Conservation (phyloP, 2,113 vertebrate genomes). For the Lepisosteus osseus region DNA sequence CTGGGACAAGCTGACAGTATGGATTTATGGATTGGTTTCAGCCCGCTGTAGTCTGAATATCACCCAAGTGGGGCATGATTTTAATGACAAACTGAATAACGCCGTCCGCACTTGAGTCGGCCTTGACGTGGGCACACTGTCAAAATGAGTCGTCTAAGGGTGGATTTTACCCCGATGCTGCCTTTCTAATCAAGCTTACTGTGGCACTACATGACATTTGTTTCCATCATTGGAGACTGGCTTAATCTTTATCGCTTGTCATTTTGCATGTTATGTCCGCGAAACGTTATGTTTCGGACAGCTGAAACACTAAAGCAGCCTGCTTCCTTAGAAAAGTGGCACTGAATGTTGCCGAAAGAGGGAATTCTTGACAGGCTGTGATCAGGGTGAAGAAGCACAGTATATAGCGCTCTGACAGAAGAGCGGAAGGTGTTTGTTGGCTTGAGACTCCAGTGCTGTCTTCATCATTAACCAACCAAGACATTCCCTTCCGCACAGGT, state of each 20-base stretch:
- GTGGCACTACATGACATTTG: neutral
- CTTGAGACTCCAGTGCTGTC: no score
- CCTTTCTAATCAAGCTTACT: neutral
- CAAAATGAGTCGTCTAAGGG: neutral
- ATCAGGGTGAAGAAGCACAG: no score
- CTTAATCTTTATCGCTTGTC: conserved; percentile 5
- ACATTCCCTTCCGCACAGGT: no score
- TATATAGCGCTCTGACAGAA: no score
- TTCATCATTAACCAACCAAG: no score
- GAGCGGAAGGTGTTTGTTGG: no score
- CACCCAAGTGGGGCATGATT: neutral
- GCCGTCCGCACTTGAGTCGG: neutral
- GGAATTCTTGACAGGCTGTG: no score
- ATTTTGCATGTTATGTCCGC: neutral
- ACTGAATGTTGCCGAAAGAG: no score
- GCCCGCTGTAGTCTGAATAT: neutral
- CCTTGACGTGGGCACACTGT: neutral
- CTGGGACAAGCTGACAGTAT: neutral
- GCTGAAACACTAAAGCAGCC: neutral
- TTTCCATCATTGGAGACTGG: neutral
- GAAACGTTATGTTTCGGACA: neutral
- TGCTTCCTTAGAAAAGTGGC: neutral
- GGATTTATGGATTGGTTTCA: conserved; percentile 10
- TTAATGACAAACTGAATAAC: conserved; percentile 12
- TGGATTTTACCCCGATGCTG: neutral